These are phyloP conservation scores for Phylloscopus collybita DNA, from an alignment of 2,797 vertebrate species.

Conservation along the genomic window DNA sequence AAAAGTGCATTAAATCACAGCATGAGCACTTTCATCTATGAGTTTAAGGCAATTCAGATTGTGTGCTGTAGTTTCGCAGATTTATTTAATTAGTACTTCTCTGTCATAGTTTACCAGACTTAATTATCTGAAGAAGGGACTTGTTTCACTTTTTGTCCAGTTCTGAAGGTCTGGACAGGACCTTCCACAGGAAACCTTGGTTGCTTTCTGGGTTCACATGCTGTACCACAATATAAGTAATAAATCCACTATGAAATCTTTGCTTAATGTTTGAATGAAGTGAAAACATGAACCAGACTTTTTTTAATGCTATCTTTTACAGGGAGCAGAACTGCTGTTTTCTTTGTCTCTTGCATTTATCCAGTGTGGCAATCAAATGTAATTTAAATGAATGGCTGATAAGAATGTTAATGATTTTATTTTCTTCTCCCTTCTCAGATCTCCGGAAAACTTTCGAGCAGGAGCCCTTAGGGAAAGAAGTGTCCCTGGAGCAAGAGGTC, in stretches of 20 bases:
- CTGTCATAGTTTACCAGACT: not conserved
- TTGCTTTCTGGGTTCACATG: not conserved
- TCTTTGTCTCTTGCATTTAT: not conserved
- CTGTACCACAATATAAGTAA: not conserved
- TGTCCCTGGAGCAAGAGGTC: slow-evolving; percentile 95
- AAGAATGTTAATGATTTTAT: not conserved
- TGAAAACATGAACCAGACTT: not conserved
- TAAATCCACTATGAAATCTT: not conserved
- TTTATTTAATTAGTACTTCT: not conserved
- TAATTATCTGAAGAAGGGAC: not conserved
- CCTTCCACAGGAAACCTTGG: not conserved
- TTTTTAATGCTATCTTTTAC: not conserved
- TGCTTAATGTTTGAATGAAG: not conserved
- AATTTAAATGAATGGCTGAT: not conserved
- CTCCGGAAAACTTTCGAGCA: slow-evolving; percentile 97
- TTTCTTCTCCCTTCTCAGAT: slow-evolving; percentile 75
- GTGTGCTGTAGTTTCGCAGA: not conserved
- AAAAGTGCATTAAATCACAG: not conserved
- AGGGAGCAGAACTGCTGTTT: not conserved
- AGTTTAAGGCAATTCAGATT: not conserved
- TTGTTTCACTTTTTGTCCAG: not conserved
- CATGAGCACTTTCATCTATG: not conserved
- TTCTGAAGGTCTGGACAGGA: not conserved
- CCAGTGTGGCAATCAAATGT: not conserved
- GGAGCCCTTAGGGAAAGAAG: slow-evolving; percentile 97